Evolutionary conservation across 2,888 invertebrate genomes (phyloP).

Genomic region (Meandrusa payeni): DNA sequence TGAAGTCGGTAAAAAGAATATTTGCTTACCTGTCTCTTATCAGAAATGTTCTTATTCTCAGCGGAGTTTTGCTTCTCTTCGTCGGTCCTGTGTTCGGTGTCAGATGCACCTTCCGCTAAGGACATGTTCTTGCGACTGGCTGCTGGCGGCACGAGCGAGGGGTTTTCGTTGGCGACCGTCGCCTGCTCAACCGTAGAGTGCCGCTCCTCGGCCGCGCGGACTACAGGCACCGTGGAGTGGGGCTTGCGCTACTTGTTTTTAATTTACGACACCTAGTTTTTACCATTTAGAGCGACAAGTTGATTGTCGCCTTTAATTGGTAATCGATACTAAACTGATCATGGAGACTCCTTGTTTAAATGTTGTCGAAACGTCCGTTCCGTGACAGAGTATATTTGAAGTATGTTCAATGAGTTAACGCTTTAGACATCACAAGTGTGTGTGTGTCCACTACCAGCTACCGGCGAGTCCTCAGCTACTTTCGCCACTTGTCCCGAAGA

Average conservation of each 20-base stretch:
- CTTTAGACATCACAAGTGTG: too few species aligned
- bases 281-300: conserved; percentile 2
- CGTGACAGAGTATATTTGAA: too few species aligned
- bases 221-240: conserved; percentile 39
- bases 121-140: conserved; percentile 70
- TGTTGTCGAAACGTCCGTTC: too few species aligned
- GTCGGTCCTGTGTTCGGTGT: conserved; percentile 53
- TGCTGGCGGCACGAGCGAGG: conserved; percentile 40
- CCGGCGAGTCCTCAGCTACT: too few species aligned
- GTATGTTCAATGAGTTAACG: too few species aligned
- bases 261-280: conserved; percentile 13
- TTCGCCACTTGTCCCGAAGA: too few species aligned
- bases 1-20: not conserved
- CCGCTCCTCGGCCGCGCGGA: conserved; percentile 46
- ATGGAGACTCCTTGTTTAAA: too few species aligned
- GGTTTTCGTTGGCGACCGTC: conserved; percentile 58
- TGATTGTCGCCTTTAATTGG: conserved; percentile 19
- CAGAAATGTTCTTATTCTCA: conserved; percentile 28
- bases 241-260: conserved; percentile 24
- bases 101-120: conserved; percentile 70
- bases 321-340: too few species aligned
- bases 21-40: conserved; percentile 37
- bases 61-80: conserved; percentile 31
- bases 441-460: too few species aligned
- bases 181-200: conserved; percentile 54